Evolutionary conservation across 2,113 vertebrate species (phyloP).

Genomic region (Pontoporia blainvillei): DNA sequence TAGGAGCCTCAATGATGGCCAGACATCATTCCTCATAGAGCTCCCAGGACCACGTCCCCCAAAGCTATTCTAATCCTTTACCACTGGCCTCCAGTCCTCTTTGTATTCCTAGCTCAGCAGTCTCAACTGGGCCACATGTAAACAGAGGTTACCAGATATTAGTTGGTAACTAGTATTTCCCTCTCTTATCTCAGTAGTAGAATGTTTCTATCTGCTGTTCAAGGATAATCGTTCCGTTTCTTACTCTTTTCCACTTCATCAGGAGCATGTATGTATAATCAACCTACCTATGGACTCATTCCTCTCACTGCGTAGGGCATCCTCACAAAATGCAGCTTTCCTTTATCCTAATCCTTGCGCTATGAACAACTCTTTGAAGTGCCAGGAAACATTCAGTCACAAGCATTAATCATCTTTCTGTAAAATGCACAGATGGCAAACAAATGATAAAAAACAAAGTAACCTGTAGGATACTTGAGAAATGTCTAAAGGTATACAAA

Average conservation of each 20-base stretch:
- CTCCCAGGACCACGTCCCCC: background rate
- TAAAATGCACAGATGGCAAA: background rate
- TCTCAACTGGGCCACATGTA: background rate
- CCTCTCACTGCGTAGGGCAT: background rate
- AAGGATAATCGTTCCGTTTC: background rate
- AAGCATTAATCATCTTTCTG: background rate
- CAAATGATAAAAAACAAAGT: background rate
- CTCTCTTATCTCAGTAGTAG: background rate
- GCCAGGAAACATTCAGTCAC: background rate
- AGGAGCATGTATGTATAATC: background rate
- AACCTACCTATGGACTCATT: background rate
- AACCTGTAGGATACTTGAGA: background rate
- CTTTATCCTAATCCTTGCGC: background rate
- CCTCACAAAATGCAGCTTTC: background rate
- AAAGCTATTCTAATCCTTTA: background rate
- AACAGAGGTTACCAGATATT: background rate
- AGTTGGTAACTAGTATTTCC: background rate
- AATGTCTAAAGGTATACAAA: background rate
- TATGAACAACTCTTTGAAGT: background rate
- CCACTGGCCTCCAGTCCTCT: background rate
- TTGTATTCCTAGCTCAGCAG: background rate
- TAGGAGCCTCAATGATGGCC: background rate
- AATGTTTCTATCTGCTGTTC: background rate
- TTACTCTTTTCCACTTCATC: background rate
- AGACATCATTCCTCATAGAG: background rate